Conservation (phyloP, 2,888 invertebrate species). For the Orthosia cruda region DNA sequence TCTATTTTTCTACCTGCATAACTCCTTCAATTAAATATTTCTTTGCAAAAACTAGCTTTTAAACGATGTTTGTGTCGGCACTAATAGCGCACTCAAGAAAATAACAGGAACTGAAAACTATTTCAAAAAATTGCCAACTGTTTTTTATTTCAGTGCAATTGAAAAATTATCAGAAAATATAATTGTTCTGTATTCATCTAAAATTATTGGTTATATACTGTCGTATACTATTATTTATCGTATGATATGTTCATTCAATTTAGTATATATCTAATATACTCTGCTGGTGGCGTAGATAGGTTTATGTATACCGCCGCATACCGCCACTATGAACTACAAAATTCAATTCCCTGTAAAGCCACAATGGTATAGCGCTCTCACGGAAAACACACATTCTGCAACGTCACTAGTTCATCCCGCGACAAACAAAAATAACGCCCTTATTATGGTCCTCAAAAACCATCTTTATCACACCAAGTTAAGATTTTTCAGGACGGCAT, state of each 20-base stretch:
- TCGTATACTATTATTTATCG: background rate
- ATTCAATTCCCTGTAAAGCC: constrained; percentile 72
- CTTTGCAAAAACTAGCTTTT: background rate
- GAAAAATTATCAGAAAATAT: background rate
- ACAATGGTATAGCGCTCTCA: constrained; percentile 66
- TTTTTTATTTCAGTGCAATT: background rate
- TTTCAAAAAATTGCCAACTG: background rate
- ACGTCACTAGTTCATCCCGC: constrained; percentile 72
- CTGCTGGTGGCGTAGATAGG: background rate
- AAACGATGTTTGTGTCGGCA: background rate
- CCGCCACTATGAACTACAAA: constrained; percentile 54
- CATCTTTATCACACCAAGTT: constrained; percentile 49
- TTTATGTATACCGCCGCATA: constrained; percentile 7
- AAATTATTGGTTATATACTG: too few species aligned
- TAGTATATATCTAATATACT: constrained; percentile 14
- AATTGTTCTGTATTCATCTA: too few species aligned
- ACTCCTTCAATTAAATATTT: background rate
- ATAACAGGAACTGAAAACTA: background rate
- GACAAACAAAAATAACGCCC: constrained; percentile 24
- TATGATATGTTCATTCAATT: constrained; percentile 19
- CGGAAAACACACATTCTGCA: constrained; percentile 77
- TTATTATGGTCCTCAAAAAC: constrained; percentile 47
- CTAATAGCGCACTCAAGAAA: constrained; percentile 5
- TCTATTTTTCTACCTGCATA: background rate
- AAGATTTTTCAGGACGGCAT: constrained; percentile 52